Conservation (phyloP, 2,797 vertebrate species). For the Halcyon leucocephala region DNA sequence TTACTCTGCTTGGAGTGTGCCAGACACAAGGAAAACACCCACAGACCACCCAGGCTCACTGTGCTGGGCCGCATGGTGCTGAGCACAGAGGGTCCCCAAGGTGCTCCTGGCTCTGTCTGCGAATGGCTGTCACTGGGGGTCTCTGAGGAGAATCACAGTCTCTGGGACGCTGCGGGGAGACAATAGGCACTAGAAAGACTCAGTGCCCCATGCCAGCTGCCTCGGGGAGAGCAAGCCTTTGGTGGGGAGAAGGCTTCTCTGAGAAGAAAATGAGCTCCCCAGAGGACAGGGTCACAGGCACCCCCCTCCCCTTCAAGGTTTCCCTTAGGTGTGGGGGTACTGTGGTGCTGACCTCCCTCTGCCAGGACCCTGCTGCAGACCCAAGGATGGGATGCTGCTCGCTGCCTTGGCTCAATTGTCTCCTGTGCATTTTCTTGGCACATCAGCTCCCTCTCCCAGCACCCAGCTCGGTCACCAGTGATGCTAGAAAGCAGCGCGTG, state of each 20-base stretch:
- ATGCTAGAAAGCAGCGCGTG: not conserved
- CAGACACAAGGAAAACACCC: not conserved
- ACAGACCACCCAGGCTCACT: not conserved
- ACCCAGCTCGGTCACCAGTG: not conserved
- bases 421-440: not conserved
- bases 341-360: not conserved
- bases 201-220: slow-evolving; percentile 2
- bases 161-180: rapidly evolving
- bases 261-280: not conserved
- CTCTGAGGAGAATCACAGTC: not conserved
- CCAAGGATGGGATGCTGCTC: not conserved
- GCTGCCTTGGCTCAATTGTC: not conserved
- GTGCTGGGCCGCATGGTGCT: rapidly evolving
- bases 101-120: not conserved
- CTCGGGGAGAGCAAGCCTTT: not conserved
- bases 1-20: not conserved
- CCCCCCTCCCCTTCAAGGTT: not conserved
- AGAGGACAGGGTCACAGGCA: not conserved
- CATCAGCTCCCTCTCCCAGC: not conserved
- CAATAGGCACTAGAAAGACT: not conserved
- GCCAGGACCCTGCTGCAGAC: not conserved
- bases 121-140: not conserved
- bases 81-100: not conserved
- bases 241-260: not conserved
- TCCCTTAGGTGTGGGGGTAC: not conserved